Conservation (phyloP, 2,113 vertebrate species). For the Dipodomys stephensi region DNA sequence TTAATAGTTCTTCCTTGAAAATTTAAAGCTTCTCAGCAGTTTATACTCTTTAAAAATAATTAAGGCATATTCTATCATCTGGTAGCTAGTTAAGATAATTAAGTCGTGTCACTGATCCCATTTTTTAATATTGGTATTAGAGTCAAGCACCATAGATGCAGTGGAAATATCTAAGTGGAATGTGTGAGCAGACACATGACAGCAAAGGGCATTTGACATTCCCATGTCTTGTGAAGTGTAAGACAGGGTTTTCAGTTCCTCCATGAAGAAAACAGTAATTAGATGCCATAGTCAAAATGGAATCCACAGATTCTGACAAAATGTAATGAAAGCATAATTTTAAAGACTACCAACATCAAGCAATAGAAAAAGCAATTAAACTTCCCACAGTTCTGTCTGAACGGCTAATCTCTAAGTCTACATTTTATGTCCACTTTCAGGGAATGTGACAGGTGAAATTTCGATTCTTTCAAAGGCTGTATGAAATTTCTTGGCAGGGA, state of each 20-base stretch:
- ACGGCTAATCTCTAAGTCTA: background rate
- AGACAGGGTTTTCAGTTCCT: slow-evolving; percentile 37
- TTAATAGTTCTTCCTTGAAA: slow-evolving; percentile 50
- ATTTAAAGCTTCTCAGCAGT: slow-evolving; percentile 53
- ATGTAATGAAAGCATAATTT: slow-evolving; percentile 49
- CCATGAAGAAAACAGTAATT: slow-evolving; percentile 63
- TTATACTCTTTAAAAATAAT: slow-evolving; percentile 44
- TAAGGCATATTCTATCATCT: background rate
- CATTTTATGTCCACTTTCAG: background rate
- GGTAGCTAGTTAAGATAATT: slow-evolving; percentile 66
- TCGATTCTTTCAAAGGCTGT: background rate
- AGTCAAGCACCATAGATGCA: slow-evolving; percentile 29
- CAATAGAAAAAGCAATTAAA: slow-evolving; percentile 51
- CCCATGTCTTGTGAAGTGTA: background rate
- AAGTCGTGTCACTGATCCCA: slow-evolving; percentile 7
- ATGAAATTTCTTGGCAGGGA: background rate
- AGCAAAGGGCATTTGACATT: slow-evolving; percentile 22
- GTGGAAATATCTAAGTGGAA: slow-evolving; percentile 9
- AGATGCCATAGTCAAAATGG: slow-evolving; percentile 46
- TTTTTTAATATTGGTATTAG: slow-evolving; percentile 60
- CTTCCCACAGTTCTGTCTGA: slow-evolving; percentile 7
- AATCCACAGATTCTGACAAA: slow-evolving; percentile 64
- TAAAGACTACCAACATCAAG: slow-evolving; percentile 36
- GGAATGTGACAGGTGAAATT: background rate
- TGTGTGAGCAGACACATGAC: slow-evolving; percentile 12